Evolutionary conservation across 1,140 invertebrate genomes (phyloP), one percentile per base, ranked within the genome.

Genomic region (Reticulitermes speratus): DNA sequence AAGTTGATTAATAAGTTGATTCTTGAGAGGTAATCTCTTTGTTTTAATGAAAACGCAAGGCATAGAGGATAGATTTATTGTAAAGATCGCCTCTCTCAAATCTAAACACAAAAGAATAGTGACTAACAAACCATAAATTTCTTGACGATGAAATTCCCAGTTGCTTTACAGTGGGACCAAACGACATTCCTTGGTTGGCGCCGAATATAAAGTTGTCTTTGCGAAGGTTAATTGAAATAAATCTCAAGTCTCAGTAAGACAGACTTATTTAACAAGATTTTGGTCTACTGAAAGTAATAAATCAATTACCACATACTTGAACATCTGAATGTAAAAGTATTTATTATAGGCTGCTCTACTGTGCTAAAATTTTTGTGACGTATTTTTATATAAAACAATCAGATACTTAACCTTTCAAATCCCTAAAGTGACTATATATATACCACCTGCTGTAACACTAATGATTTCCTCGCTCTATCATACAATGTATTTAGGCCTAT

Each of bases 131-230:
- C 3, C 65, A 25, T 75, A 75, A 30, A 75, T 75, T 75, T 30
- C n/a, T 75, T 65, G 59, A 65, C 55, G 59, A 65, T 23, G 21
- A 23, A 65, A 65, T 19, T 19, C 12, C 7, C 59, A 65, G 25
- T 19, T 65, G 16, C 25, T 75, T 25, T 75, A 30, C 65, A 30
- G 7, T 75, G 9, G 9, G 65, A 8, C 25, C 25, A 9, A 75
- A 75, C 65, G 65, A 30, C 65, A 75, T 75, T 75, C 65, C 65
- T 1, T 30, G 65, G 25, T 75, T 75, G 65, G 25, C 65, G 65
- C n/a, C 65, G 25, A 75, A 19, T 75, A 75, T 75, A 75, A 75
- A 75, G 65, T 75, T 75, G 65, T 75, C 65, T 75, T n/a, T 75
- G 65, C 65, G 25, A 14, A n/a, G 65, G 2, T 30, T 75, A 75